Conservation (phyloP, 2,113 vertebrate genomes). For the Eubucco bourcierii region DNA sequence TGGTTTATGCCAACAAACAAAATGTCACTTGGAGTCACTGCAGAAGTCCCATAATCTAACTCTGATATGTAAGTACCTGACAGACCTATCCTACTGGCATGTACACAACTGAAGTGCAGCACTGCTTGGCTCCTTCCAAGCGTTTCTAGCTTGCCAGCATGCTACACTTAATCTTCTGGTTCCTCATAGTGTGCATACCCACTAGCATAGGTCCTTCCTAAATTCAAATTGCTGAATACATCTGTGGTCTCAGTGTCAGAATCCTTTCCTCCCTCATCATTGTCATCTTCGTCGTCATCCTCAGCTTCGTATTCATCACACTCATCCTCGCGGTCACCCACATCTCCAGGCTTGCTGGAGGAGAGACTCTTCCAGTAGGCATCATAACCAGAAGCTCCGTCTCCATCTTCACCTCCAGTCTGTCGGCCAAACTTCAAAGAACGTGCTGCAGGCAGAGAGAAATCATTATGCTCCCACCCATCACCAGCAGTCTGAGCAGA, state of each 20-base stretch:
- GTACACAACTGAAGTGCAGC: not conserved
- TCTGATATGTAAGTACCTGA: not conserved
- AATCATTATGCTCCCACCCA: not conserved
- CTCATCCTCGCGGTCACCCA: constrained; percentile 79
- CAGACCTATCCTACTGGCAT: not conserved
- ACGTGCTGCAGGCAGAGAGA: constrained; percentile 79
- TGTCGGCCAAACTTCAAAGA: constrained; percentile 94
- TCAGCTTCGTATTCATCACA: constrained; percentile 83
- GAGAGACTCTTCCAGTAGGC: constrained; percentile 89
- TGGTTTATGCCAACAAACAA: not conserved
- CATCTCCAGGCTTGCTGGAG: constrained; percentile 72
- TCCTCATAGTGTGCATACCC: constrained; percentile 83
- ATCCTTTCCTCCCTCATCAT: constrained; percentile 81
- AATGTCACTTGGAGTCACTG: not conserved
- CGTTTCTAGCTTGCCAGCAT: not conserved
- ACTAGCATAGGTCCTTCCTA: constrained; percentile 83
- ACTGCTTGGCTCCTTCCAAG: not conserved
- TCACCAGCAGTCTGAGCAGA: not conserved
- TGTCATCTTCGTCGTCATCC: constrained; percentile 85
- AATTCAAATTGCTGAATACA: constrained; percentile 81
- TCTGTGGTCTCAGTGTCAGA: constrained; percentile 77
- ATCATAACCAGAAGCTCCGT: constrained; percentile 89
- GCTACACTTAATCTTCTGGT: constrained; percentile 63
- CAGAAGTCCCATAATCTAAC: not conserved
- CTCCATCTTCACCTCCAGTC: constrained; percentile 82